Evolutionary conservation across 1,140 invertebrate species (phyloP).

Genomic region (Bombus confusus): DNA sequence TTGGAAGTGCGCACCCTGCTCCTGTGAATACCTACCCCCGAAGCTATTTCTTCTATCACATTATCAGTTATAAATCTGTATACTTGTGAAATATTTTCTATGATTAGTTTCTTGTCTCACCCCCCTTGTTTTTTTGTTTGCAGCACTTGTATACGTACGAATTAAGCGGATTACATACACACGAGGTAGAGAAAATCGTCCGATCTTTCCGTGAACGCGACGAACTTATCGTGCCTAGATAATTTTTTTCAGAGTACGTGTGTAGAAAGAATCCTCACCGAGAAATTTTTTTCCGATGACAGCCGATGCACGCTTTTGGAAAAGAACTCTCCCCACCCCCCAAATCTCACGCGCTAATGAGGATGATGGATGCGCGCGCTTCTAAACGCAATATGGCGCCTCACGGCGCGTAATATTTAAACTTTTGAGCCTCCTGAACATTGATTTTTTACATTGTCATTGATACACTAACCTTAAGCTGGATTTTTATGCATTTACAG

Average conservation of each 20-base stretch:
- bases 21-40: constrained; percentile 53
- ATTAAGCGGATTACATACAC: not conserved
- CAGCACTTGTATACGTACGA: constrained; percentile 4
- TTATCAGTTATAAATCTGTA: constrained; percentile 7
- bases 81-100: constrained; percentile 4
- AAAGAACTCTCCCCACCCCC: constrained; percentile 70
- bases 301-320: constrained; percentile 73
- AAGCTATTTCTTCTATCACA: not conserved
- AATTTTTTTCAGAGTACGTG: not conserved
- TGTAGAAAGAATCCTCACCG: constrained; percentile 43
- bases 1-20: constrained; percentile 77
- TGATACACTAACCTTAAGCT: no score
- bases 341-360: constrained; percentile 51
- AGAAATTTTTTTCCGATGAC: constrained; percentile 69
- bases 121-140: not conserved
- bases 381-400: constrained; percentile 43
- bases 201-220: constrained; percentile 1
- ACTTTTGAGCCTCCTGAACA: no score
- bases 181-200: not conserved
- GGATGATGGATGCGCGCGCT: constrained; percentile 55
- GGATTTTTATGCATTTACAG: no score
- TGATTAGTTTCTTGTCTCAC: not conserved
- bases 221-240: not conserved
- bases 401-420: constrained; percentile 12
- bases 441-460: no score